Evolutionary conservation across 2,888 invertebrate genomes (phyloP).

Genomic region (Nemotelus pantherinus): DNA sequence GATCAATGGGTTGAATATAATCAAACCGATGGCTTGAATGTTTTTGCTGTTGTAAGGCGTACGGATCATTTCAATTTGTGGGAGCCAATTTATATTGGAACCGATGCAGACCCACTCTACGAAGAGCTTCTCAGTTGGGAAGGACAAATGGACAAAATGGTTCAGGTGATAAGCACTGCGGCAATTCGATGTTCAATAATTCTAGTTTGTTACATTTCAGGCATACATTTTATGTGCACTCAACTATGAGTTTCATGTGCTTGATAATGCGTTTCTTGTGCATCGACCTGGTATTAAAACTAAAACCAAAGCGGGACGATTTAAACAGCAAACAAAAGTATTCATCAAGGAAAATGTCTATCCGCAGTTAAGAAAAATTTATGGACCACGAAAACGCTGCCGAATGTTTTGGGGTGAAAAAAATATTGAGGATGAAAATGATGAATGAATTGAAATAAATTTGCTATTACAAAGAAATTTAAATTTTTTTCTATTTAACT

Average conservation of each 20-base stretch:
- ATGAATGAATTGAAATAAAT: too few relatives aligned
- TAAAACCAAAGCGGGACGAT: background rate
- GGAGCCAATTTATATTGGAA: conserved; percentile 94
- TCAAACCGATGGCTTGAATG: conserved; percentile 1
- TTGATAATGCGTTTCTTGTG: conserved; percentile 88
- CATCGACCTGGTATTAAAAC: conserved; percentile 84
- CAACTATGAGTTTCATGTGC: conserved; percentile 87
- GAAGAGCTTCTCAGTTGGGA: conserved; percentile 93
- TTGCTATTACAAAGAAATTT: too few relatives aligned
- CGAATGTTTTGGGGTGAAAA: background rate
- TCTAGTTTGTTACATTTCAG: conserved; percentile 65
- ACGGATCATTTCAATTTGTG: conserved; percentile 76
- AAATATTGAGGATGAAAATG: background rate
- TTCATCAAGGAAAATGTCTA: background rate
- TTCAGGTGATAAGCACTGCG: conserved; percentile 1
- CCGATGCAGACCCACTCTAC: conserved; percentile 85
- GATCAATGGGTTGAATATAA: background rate
- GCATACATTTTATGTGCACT: conserved; percentile 87
- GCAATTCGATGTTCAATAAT: background rate
- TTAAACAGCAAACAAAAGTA: background rate
- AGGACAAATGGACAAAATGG: conserved; percentile 68
- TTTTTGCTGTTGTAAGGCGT: conserved; percentile 79
- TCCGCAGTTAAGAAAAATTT: background rate
- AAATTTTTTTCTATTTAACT: too few relatives aligned
- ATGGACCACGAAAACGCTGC: background rate